phyloP scores from a whole-genome alignment of 2,797 vertebrate species.

The Babyrousa celebensis region DNA sequence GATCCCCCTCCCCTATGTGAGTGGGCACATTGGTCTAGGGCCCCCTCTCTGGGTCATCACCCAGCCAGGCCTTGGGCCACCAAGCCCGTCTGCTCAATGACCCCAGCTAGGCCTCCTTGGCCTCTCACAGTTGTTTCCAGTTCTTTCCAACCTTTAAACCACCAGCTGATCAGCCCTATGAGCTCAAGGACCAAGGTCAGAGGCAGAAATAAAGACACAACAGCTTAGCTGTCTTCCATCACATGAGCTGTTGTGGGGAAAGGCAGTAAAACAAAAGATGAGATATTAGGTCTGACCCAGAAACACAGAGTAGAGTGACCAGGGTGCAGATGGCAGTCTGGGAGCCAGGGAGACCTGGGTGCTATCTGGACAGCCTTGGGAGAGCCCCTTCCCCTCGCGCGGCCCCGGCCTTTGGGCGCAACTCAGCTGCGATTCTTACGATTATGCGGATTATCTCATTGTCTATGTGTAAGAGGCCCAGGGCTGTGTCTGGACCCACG shows the following conservation, averaged over 20 bases:
- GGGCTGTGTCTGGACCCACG: background rate
- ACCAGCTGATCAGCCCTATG: background rate
- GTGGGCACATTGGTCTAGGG: background rate
- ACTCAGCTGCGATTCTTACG: rapidly evolving
- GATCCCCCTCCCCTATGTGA: background rate
- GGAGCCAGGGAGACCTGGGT: background rate
- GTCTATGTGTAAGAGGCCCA: background rate
- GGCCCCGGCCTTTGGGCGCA: background rate
- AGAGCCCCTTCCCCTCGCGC: background rate
- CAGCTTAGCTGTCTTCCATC: background rate
- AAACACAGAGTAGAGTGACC: too few species aligned
- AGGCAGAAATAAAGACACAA: constrained; percentile 64
- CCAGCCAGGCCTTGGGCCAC: rapidly evolving
- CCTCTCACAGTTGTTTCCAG: background rate
- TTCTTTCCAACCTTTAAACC: background rate
- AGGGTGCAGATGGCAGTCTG: rapidly evolving
- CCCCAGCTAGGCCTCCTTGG: rapidly evolving
- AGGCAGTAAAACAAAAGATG: background rate
- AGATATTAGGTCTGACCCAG: background rate
- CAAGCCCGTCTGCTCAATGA: rapidly evolving
- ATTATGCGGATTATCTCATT: too few species aligned
- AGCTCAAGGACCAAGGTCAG: constrained; percentile 45
- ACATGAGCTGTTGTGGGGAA: background rate
- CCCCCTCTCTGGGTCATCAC: background rate
- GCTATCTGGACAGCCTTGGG: background rate